These are phyloP conservation scores for Xylocopa sonorina DNA, from an alignment of 1,140 invertebrate genomes.

Conservation along the genomic window DNA sequence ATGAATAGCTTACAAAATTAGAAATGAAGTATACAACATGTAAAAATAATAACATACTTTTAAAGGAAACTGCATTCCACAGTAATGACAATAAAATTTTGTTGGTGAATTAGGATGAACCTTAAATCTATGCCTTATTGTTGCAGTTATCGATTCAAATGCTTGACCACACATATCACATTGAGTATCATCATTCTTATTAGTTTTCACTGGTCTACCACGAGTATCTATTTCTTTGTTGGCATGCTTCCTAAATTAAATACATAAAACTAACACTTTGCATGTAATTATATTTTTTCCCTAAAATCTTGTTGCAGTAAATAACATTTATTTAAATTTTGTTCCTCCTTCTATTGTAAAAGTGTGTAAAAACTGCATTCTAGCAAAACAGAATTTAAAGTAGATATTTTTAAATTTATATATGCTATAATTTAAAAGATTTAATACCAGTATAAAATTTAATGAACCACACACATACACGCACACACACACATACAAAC, in stretches of 20 bases:
- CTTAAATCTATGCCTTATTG: conserved; percentile 87
- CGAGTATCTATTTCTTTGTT: conserved; percentile 82
- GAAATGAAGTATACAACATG: not conserved
- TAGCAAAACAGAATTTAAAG: not conserved
- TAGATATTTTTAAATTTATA: not conserved
- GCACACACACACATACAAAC: too few species aligned
- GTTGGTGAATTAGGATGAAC: conserved; percentile 84
- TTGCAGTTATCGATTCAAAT: conserved; percentile 84
- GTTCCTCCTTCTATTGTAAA: not conserved
- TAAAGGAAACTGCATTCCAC: conserved; percentile 87
- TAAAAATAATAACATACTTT: conserved; percentile 79
- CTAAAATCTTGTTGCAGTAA: conserved; percentile 23
- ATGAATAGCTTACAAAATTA: conserved; percentile 16
- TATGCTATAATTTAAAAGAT: not conserved
- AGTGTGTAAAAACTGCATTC: not conserved
- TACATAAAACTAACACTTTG: conserved; percentile 19
- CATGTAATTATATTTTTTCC: conserved; percentile 33
- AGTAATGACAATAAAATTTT: conserved; percentile 86
- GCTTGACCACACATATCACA: conserved; percentile 85
- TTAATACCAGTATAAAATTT: too few species aligned
- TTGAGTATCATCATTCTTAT: conserved; percentile 62
- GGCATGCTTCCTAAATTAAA: conserved; percentile 81
- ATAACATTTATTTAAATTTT: conserved; percentile 10
- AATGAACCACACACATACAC: too few species aligned
- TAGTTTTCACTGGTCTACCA: conserved; percentile 69